A percentile compares a stretch with the other conserved stretches of the same genome.
These are phyloP conservation scores for Propsilocerus akamusi DNA, from an alignment of 1,140 invertebrate species.

Conservation along the genomic window DNA sequence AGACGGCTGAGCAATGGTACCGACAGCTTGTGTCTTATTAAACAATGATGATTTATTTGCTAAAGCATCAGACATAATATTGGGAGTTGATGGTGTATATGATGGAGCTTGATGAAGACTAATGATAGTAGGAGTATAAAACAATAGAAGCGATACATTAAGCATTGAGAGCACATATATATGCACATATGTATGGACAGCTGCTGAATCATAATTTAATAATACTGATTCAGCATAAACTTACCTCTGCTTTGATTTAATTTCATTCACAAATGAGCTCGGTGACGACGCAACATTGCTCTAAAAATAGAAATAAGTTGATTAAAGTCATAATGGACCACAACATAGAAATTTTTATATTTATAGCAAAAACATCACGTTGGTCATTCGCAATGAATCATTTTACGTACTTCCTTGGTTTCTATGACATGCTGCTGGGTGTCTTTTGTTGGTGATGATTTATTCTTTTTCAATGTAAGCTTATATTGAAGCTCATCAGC, in stretches of 20 bases:
- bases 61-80: neutral
- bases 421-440: neutral
- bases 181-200: no score
- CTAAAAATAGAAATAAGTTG: neutral
- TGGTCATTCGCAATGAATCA: neutral
- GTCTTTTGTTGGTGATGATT: neutral
- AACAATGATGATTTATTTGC: conserved; percentile 3
- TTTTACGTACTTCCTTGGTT: neutral
- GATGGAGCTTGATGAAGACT: no score
- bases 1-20: conserved; percentile 9
- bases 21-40: conserved; percentile 7
- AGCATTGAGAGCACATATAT: no score
- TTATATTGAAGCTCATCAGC: conserved; percentile 3
- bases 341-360: neutral
- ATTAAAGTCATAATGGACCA: neutral
- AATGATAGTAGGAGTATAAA: neutral
- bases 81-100: no score
- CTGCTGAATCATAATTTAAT: no score
- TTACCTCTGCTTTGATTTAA: conserved; percentile 1
- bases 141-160: neutral
- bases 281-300: neutral
- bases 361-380: neutral
- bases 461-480: neutral
- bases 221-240: no score
- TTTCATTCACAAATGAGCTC: neutral